Evolutionary conservation across 2,888 invertebrate genomes (phyloP).

Genomic region (Azorinus chamasolen): DNA sequence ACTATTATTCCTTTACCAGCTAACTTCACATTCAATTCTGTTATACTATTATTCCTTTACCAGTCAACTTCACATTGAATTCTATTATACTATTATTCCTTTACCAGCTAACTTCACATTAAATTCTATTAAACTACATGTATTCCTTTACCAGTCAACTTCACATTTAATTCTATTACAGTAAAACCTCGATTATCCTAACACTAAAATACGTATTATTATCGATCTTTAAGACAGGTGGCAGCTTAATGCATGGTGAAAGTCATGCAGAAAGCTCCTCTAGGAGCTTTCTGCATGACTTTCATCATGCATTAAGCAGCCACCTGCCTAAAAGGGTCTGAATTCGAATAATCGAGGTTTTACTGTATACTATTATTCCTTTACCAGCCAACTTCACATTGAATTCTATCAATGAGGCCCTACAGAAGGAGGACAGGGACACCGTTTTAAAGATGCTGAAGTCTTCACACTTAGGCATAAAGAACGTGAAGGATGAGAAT

Average conservation of each 20-base stretch:
- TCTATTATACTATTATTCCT: too few relatives aligned
- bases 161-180: conserved; percentile 71
- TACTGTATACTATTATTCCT: conserved; percentile 62
- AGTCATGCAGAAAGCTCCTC: too few relatives aligned
- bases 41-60: conserved; percentile 67
- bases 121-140: conserved; percentile 75
- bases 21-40: conserved; percentile 62
- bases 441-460: conserved; percentile 75
- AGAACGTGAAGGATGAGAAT: conserved; percentile 80
- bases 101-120: conserved; percentile 72
- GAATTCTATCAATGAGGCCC: conserved; percentile 73
- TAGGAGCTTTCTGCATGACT: too few relatives aligned
- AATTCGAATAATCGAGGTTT: too few relatives aligned
- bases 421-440: conserved; percentile 74
- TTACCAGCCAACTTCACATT: conserved; percentile 72
- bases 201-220: too few relatives aligned
- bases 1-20: conserved; percentile 71
- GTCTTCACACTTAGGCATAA: conserved; percentile 77
- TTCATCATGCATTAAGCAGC: conserved; percentile 73
- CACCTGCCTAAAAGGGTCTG: conserved; percentile 73
- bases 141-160: conserved; percentile 72
- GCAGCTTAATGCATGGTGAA: too few relatives aligned
- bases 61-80: too few relatives aligned
- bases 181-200: too few relatives aligned
- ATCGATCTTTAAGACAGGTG: too few relatives aligned